phyloP scores from a whole-genome alignment of 2,113 vertebrate genomes.

The Caretta caretta region DNA sequence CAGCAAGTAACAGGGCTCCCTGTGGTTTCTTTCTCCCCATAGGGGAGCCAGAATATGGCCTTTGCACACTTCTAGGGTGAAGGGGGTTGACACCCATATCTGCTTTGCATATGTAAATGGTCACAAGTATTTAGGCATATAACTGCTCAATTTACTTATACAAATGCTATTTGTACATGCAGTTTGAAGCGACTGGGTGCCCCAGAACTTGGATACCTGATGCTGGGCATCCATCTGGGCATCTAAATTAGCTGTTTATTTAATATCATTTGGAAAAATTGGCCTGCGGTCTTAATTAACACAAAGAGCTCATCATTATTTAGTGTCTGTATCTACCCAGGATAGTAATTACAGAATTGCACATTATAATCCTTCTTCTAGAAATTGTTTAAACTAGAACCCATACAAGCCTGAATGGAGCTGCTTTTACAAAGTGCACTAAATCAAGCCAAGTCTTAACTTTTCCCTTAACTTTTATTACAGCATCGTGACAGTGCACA shows the following conservation, averaged over 20 bases:
- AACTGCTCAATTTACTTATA: not conserved
- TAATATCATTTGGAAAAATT: not conserved
- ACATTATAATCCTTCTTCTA: not conserved
- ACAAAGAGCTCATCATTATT: not conserved
- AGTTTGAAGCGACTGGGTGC: not conserved
- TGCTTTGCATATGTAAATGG: not conserved
- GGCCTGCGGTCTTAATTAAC: not conserved
- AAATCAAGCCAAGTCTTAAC: not conserved
- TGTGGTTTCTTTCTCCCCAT: not conserved
- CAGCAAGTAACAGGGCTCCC: not conserved
- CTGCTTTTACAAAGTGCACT: not conserved
- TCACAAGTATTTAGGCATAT: not conserved
- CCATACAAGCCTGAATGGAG: not conserved
- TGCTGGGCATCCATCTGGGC: not conserved
- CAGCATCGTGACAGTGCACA: rapidly evolving
- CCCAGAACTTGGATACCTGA: not conserved
- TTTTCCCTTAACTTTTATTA: not conserved
- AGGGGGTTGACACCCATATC: not conserved
- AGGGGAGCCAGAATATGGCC: not conserved
- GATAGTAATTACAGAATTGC: not conserved
- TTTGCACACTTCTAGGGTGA: not conserved
- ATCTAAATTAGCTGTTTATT: not conserved
- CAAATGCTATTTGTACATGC: not conserved
- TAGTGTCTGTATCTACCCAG: not conserved
- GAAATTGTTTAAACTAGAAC: not conserved